Evolutionary conservation across 2,797 vertebrate genomes (phyloP).

Genomic region (Hippoglossus hippoglossus): DNA sequence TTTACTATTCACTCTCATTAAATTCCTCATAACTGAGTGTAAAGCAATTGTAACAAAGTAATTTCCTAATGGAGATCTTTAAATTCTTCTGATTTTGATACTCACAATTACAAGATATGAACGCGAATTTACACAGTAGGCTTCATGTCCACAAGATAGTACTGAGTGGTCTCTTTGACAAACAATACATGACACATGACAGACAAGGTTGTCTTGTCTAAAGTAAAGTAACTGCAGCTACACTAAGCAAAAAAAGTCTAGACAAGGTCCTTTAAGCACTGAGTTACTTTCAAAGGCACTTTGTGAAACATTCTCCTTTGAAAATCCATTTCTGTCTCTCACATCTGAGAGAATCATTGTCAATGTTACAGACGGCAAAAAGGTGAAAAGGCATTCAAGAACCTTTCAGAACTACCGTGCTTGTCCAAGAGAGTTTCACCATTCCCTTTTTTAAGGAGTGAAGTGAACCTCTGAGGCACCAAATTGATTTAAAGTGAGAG

Average conservation of each 20-base stretch:
- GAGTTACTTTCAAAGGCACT: conserved; percentile 47
- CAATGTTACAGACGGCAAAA: conserved; percentile 16
- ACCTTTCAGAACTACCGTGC: conserved; percentile 41
- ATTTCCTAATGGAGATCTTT: too few species aligned
- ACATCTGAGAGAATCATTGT: conserved; percentile 43
- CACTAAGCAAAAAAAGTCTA: conserved; percentile 24
- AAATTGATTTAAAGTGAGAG: conserved; percentile 60
- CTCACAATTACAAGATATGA: too few species aligned
- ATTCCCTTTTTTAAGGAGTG: conserved; percentile 40
- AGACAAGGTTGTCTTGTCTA: background rate
- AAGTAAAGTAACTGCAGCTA: conserved; percentile 17
- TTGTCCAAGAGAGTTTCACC: conserved; percentile 39
- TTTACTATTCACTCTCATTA: too few species aligned
- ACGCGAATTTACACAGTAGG: too few species aligned
- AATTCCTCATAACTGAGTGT: too few species aligned
- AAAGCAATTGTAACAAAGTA: too few species aligned
- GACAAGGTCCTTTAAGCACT: conserved; percentile 28
- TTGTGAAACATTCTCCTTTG: conserved; percentile 39
- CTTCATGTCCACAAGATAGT: background rate
- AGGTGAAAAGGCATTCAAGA: conserved; percentile 54
- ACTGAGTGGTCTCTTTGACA: background rate
- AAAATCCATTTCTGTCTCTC: conserved; percentile 51
- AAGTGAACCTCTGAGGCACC: conserved; percentile 52
- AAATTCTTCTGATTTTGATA: too few species aligned
- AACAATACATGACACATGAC: background rate